phyloP scores from a whole-genome alignment of 2,888 invertebrate genomes.

The Margaritifera margaritifera region DNA sequence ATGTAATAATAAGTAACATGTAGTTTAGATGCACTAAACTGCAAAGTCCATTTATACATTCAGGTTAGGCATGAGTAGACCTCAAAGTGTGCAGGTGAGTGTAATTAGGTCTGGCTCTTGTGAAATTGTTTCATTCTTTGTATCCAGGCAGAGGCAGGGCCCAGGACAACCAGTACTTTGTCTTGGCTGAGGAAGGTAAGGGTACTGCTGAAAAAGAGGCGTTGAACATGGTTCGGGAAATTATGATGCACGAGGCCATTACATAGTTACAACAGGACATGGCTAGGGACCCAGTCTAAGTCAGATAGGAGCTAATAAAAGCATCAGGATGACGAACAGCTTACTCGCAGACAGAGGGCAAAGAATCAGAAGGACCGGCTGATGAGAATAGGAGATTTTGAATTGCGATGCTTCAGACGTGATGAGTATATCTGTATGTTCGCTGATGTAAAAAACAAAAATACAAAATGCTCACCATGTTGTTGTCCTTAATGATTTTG shows the following conservation, averaged over 20 bases:
- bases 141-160: slow-evolving; percentile 66
- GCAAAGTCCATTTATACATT: no score
- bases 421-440: slow-evolving; percentile 55
- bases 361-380: slow-evolving; percentile 13
- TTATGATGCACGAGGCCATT: slow-evolving; percentile 67
- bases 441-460: slow-evolving; percentile 53
- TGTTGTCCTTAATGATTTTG: slow-evolving; percentile 32
- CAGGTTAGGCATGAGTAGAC: no score
- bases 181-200: slow-evolving; percentile 51
- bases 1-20: no score
- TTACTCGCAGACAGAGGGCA: slow-evolving; percentile 40
- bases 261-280: slow-evolving; percentile 38
- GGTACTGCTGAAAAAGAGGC: slow-evolving; percentile 64
- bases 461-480: slow-evolving; percentile 59
- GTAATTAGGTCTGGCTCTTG: no score
- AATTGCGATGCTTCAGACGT: slow-evolving; percentile 61
- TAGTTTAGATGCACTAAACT: no score
- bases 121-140: neutral
- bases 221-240: slow-evolving; percentile 63
- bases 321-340: slow-evolving; percentile 49
- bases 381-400: slow-evolving; percentile 44
- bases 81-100: no score
- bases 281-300: slow-evolving; percentile 15
- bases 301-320: slow-evolving; percentile 26
- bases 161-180: slow-evolving; percentile 59